Evolutionary conservation across 1,140 invertebrate species (phyloP), one percentile per base, ranked within the genome.

Genomic region (Drosophila miranda): DNA sequence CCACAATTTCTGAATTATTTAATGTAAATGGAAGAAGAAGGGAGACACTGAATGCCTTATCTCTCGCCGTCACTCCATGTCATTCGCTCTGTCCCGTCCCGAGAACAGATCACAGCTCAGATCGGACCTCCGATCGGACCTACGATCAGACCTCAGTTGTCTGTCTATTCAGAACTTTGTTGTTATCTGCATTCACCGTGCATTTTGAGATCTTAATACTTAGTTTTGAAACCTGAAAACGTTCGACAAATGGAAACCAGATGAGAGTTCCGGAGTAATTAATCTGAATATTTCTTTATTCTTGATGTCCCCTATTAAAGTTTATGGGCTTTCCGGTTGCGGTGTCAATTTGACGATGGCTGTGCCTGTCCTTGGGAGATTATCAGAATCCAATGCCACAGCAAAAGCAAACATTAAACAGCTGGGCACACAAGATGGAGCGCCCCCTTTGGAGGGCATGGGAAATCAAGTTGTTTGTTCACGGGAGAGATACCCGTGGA

Each of bases 401-500:
- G 26, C 26, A 34, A 16, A 16, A 16, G 16, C n/a, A 30, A 30
- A 5, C 34, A 38, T 38, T 13, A 14, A 55, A 55, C 64, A 67
- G 62, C 50, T 68, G 64, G 14, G 30, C 21, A 68, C 23, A 68
- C 23, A 68, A 38, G 11, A 38, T 28, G 14, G 14, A 38, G 30
- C 56, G 16, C 58, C 13, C 46, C 28, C 2, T 13, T 21, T 44
- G 14, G 30, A 16, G 16, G 21, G 23, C 13, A n/a, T 49, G 44
- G 44, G 44, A 55, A 13, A 49, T 56, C n/a, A 34, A 48, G 55
- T 41, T 68, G 49, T 67, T 67, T 67, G 60, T 38, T 3, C 11
- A 8, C 28, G 7, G 44, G 60, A 51, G 9, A 11, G 9, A 34
- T 9, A 34, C 34, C 13, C 11, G 34, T 67, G 14, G 21, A 67